Conservation (phyloP, 1,140 invertebrate species). For the Rhopalosiphum padi region DNA sequence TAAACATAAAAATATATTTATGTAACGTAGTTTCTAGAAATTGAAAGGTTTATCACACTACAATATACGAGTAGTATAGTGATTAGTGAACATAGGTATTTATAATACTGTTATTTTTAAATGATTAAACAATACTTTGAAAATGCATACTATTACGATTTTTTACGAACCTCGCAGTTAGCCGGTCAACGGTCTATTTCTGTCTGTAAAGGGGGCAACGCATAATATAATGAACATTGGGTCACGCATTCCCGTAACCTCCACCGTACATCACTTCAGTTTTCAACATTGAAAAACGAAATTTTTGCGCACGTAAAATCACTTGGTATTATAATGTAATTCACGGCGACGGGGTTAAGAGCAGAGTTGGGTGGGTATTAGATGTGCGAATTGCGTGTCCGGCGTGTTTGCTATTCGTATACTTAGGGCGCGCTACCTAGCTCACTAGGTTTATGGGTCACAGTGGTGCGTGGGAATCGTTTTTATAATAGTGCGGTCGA, state of each 20-base stretch:
- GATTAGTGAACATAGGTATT: too few relatives aligned
- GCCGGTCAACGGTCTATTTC: neutral
- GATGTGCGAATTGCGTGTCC: slow-evolving; percentile 36
- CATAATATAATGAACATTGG: neutral
- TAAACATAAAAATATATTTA: neutral
- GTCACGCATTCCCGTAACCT: neutral
- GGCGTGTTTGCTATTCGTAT: neutral
- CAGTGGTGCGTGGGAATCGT: neutral
- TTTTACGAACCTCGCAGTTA: neutral
- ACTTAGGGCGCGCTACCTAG: too few relatives aligned
- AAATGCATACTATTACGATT: neutral
- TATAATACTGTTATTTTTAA: too few relatives aligned
- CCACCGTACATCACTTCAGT: neutral
- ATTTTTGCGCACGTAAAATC: neutral
- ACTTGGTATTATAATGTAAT: neutral
- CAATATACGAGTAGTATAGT: neutral
- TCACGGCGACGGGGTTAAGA: neutral
- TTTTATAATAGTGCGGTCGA: neutral
- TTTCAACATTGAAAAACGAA: neutral
- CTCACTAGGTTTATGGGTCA: slow-evolving; percentile 47
- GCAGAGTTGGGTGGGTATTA: neutral
- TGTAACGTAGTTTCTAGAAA: neutral
- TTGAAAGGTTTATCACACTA: neutral
- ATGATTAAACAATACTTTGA: too few relatives aligned
- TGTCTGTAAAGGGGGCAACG: neutral